Evolutionary conservation across 2,113 vertebrate species (phyloP).

Genomic region (Nothocercus nigrocapillus): DNA sequence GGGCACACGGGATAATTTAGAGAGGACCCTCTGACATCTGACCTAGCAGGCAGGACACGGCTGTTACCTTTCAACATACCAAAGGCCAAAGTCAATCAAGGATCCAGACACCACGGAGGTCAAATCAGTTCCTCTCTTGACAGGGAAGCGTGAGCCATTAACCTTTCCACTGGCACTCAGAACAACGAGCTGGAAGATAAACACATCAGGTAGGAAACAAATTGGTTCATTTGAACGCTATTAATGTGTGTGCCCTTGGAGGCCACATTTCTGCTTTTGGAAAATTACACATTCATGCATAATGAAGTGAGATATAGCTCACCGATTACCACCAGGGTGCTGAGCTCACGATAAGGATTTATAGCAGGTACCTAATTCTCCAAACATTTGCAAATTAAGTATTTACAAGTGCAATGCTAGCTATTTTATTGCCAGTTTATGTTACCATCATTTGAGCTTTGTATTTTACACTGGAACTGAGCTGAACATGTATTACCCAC

Average conservation of each 20-base stretch:
- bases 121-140: slow-evolving; percentile 47
- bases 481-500: slow-evolving; percentile 49
- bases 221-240: slow-evolving; percentile 56
- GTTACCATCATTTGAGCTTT: slow-evolving; percentile 55
- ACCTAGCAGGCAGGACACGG: background rate
- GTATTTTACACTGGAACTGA: slow-evolving; percentile 48
- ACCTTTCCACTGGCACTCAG: slow-evolving; percentile 54
- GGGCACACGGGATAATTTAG: background rate
- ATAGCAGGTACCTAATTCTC: slow-evolving; percentile 70
- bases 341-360: slow-evolving; percentile 58
- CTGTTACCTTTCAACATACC: background rate
- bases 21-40: background rate
- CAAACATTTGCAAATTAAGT: slow-evolving; percentile 72
- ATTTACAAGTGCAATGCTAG: slow-evolving; percentile 49
- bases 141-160: slow-evolving; percentile 58
- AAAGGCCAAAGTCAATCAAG: slow-evolving; percentile 48
- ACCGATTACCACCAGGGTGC: slow-evolving; percentile 60
- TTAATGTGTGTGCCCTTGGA: slow-evolving; percentile 63
- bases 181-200: slow-evolving; percentile 62
- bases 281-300: slow-evolving; percentile 66
- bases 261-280: slow-evolving; percentile 67
- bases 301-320: slow-evolving; percentile 69
- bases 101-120: background rate
- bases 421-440: slow-evolving; percentile 67
- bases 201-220: slow-evolving; percentile 63